Evolutionary conservation across 2,113 vertebrate genomes (phyloP).

Genomic region (Pycnonotus jocosus): DNA sequence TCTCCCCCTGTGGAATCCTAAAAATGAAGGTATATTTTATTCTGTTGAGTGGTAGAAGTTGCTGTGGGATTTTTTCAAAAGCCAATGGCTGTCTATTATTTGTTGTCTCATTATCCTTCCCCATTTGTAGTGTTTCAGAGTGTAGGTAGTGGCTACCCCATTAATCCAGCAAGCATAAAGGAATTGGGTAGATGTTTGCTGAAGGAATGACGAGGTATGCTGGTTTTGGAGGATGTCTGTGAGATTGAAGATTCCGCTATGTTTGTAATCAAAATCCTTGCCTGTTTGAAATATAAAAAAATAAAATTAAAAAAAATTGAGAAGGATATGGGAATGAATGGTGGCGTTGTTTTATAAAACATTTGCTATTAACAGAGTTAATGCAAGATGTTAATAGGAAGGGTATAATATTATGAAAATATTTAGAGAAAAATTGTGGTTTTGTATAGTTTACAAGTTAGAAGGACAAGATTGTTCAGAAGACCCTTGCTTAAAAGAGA

Average conservation of each 20-base stretch:
- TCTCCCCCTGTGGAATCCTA: background rate
- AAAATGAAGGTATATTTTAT: background rate
- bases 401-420: background rate
- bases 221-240: background rate
- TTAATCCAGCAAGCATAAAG: background rate
- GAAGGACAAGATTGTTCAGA: background rate
- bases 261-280: background rate
- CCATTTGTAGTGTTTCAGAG: background rate
- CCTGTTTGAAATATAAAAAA: background rate
- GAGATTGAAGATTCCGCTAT: background rate
- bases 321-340: background rate
- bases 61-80: background rate
- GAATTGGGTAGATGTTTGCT: background rate
- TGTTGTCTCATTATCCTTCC: background rate
- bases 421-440: background rate
- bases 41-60: background rate
- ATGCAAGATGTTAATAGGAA: background rate
- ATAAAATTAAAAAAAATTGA: background rate
- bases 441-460: background rate
- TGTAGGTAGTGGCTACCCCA: background rate
- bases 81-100: background rate
- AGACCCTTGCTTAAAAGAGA: background rate
- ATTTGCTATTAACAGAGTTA: background rate
- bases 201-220: background rate
- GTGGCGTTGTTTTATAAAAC: background rate